Evolutionary conservation across 2,113 vertebrate genomes (phyloP), one percentile per base, ranked within the genome.

Genomic region (Tragelaphus buxtoni): DNA sequence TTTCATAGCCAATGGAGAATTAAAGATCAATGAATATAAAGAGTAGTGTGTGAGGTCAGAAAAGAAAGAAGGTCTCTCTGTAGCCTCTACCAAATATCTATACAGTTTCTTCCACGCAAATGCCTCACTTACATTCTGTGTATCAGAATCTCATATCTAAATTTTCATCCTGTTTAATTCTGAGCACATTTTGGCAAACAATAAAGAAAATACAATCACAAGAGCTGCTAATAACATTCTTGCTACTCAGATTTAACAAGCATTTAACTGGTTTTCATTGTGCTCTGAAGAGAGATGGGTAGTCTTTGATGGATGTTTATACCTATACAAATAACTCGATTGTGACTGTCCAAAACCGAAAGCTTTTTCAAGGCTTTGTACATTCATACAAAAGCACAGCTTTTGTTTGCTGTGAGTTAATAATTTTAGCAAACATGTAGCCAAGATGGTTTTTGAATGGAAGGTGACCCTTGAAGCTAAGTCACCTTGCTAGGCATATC

Each of bases 361-460:
- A 94, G 94, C 88, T 91, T 86, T 96, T 96, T 63, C 74, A 93
- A 93, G 55, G 83, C 65, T 97, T 98, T 97, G 80, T 95, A 35
- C 83, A 82, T 83, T 83, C 51, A 58, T 95, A 93, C 80, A 97
- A 88, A 97, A 96, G 87, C 47, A 86, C 39, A 84, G 89, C 16
- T 77, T 96, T 97, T 98, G 88, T 97, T 96, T 95, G 84, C 47
- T 91, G 14, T 63, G 95, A 95, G 79, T 95, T 93, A 98, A 97
- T 97, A 96, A 93, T 92, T 94, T 96, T 81, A 88, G 95, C 93
- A 97, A 96, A 98, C 49, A 97, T 90, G 91, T 53, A 88, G 74
- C 96, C 93, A 97, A 95, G 91, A 97, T 35, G n/a, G 58, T 45
- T 96, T 97, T 88, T 96, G 97, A 97, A 97, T 95, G 76, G 74